phyloP scores from a whole-genome alignment of 64 coral and sea anemone genomes.

The Montipora efflorescens region DNA sequence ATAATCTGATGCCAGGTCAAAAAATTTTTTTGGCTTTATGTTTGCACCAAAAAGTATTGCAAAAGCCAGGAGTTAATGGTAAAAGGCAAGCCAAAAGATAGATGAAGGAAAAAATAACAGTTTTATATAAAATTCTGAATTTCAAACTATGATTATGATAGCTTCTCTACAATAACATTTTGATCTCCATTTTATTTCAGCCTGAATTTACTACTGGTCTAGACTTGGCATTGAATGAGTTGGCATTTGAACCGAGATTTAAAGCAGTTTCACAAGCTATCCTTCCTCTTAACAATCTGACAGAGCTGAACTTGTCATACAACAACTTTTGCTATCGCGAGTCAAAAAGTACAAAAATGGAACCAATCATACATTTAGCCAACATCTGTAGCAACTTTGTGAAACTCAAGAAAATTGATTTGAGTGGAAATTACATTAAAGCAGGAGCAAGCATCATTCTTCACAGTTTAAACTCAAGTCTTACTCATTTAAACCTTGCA shows the following conservation, averaged over 20 bases:
- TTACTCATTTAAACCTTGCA: constrained; percentile 41
- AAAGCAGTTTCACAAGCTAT: constrained; percentile 17
- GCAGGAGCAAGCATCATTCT: constrained; percentile 41
- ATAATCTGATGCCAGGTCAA: too few relatives aligned
- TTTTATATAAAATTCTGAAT: too few relatives aligned
- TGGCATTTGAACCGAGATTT: constrained; percentile 26
- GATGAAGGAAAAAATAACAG: too few relatives aligned
- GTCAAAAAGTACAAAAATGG: not conserved
- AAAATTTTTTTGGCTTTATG: too few relatives aligned
- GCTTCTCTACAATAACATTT: too few relatives aligned
- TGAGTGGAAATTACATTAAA: constrained; percentile 55
- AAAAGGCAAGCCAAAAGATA: too few relatives aligned
- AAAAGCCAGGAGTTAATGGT: too few relatives aligned
- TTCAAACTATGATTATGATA: too few relatives aligned
- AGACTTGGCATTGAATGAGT: constrained; percentile 39
- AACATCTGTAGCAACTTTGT: constrained; percentile 26
- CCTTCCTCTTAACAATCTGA: constrained; percentile 40
- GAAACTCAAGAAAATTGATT: constrained; percentile 48
- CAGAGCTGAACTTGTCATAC: constrained; percentile 62
- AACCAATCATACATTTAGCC: constrained; percentile 22
- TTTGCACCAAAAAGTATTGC: too few relatives aligned
- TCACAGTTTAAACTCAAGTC: not conserved
- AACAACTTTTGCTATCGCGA: not conserved
- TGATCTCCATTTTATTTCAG: not conserved
- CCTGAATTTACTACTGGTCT: constrained; percentile 35